These are phyloP conservation scores for Andrena dorsata DNA, from an alignment of 2,888 invertebrate genomes.

Conservation along the genomic window DNA sequence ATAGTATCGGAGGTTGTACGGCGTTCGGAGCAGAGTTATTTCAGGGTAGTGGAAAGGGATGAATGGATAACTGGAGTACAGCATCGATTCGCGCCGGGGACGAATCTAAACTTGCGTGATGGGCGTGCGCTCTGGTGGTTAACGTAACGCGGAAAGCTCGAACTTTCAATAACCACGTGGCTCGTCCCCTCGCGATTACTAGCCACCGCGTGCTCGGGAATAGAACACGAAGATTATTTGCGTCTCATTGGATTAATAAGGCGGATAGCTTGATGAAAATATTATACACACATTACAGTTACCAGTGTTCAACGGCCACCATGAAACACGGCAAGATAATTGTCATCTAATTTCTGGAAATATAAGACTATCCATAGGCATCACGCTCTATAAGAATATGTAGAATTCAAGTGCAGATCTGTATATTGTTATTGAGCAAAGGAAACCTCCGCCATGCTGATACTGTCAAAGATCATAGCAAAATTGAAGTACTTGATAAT, in stretches of 20 bases:
- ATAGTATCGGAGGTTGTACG: not conserved
- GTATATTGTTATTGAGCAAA: not conserved
- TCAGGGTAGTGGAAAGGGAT: constrained; percentile 52
- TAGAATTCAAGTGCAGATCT: not conserved
- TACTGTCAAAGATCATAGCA: not conserved
- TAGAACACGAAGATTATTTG: not conserved
- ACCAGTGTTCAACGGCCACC: too few species aligned
- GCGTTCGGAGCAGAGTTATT: constrained; percentile 28
- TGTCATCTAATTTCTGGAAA: too few species aligned
- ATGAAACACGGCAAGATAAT: too few species aligned
- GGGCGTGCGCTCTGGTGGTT: constrained; percentile 75
- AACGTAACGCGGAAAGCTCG: constrained; percentile 75
- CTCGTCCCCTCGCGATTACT: not conserved
- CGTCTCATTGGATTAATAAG: not conserved
- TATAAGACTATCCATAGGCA: too few species aligned
- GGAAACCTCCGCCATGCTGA: not conserved
- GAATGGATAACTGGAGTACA: constrained; percentile 71
- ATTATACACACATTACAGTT: not conserved
- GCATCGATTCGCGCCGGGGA: constrained; percentile 78
- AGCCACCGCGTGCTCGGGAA: not conserved
- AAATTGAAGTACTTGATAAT: not conserved
- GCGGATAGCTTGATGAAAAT: not conserved
- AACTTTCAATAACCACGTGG: constrained; percentile 75
- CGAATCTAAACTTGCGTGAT: constrained; percentile 64
- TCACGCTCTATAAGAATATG: too few species aligned